These are phyloP conservation scores for Aulostomus chinensis DNA, from an alignment of 2,797 vertebrate species.

Conservation along the genomic window DNA sequence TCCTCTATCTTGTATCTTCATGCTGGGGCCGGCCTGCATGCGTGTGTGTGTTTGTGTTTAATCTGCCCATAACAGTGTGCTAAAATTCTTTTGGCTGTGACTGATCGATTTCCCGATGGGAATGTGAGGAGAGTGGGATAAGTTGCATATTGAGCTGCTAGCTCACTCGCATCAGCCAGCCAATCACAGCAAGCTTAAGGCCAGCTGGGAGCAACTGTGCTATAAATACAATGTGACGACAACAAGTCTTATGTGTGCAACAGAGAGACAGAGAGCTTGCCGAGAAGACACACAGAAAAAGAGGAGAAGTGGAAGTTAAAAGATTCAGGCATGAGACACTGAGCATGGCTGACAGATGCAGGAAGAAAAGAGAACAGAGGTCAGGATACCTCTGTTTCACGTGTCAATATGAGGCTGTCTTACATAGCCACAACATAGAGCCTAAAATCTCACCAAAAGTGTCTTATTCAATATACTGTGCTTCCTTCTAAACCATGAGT, in stretches of 20 bases:
- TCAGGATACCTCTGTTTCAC: slow-evolving; percentile 21
- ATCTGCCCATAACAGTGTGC: slow-evolving; percentile 17
- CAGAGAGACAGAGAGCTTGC: slow-evolving; percentile 21
- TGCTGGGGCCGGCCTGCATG: too few species aligned
- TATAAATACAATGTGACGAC: slow-evolving; percentile 70
- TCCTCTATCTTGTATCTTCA: too few species aligned
- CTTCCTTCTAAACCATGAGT: too few species aligned
- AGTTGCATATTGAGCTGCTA: slow-evolving; percentile 27
- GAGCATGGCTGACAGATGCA: not conserved
- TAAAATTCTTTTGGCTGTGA: slow-evolving; percentile 39
- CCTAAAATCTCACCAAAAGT: slow-evolving; percentile 23
- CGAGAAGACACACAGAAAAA: slow-evolving; percentile 3
- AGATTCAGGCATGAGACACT: slow-evolving; percentile 3
- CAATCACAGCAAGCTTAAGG: slow-evolving; percentile 34
- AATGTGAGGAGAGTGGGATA: slow-evolving; percentile 41
- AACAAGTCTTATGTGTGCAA: slow-evolving; percentile 24
- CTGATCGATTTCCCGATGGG: slow-evolving; percentile 52
- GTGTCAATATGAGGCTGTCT: slow-evolving; percentile 26
- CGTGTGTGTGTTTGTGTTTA: slow-evolving; percentile 12
- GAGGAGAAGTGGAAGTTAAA: slow-evolving; percentile 1
- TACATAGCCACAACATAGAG: slow-evolving; percentile 6
- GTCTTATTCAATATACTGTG: slow-evolving; percentile 18
- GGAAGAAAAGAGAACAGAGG: slow-evolving; percentile 8
- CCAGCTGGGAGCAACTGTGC: slow-evolving; percentile 45
- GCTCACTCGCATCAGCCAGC: slow-evolving; percentile 29